Evolutionary conservation across 2,113 vertebrate species (phyloP).

Genomic region (Gobiocypris rarus): DNA sequence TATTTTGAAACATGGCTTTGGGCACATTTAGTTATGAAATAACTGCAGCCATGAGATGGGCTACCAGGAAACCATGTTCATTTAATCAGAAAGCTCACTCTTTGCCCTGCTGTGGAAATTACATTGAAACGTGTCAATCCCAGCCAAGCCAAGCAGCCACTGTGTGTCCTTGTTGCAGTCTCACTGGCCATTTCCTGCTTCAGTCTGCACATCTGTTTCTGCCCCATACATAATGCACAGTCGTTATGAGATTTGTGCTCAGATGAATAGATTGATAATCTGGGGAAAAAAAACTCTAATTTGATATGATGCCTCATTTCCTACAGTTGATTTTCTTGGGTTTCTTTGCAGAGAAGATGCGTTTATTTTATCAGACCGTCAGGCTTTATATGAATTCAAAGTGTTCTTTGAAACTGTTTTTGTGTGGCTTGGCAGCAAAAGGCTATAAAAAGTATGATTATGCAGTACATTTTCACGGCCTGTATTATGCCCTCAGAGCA

Average conservation of each 20-base stretch:
- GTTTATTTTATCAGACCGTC: neutral
- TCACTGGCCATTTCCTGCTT: neutral
- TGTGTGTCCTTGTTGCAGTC: constrained; percentile 14
- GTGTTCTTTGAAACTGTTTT: neutral
- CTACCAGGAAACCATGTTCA: constrained; percentile 23
- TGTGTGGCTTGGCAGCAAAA: neutral
- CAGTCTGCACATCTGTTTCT: constrained; percentile 7
- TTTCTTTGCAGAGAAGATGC: neutral
- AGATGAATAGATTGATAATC: neutral
- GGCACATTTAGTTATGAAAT: neutral
- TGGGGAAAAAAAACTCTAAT: neutral
- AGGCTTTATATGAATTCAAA: neutral
- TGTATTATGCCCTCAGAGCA: constrained; percentile 5
- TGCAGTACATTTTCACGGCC: neutral
- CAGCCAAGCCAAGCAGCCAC: neutral
- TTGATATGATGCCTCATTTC: constrained; percentile 10
- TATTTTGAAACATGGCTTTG: neutral
- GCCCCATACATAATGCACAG: constrained; percentile 13
- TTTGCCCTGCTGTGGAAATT: constrained; percentile 36
- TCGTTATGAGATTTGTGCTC: constrained; percentile 1
- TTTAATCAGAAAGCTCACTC: constrained; percentile 47
- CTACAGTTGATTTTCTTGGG: neutral
- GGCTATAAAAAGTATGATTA: constrained; percentile 7
- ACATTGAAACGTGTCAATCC: constrained; percentile 16
- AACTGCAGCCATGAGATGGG: neutral